phyloP scores from a whole-genome alignment of 2,888 invertebrate species.

The Chelonus formosanus region DNA sequence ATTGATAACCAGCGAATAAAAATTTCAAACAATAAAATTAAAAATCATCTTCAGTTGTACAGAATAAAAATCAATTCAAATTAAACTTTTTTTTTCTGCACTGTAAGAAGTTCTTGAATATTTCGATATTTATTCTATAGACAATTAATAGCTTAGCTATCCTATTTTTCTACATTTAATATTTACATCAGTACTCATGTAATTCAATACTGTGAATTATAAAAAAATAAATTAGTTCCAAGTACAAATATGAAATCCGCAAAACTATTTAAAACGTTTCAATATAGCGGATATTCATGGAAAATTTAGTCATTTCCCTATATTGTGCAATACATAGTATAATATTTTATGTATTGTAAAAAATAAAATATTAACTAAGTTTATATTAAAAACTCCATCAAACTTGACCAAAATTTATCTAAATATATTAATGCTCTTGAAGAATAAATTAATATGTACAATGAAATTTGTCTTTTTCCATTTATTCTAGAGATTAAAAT shows the following conservation, averaged over 20 bases:
- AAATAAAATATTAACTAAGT: background rate
- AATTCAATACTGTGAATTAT: constrained; percentile 25
- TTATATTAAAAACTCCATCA: background rate
- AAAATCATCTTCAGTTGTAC: too few species aligned
- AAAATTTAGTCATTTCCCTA: constrained; percentile 15
- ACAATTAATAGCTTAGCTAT: constrained; percentile 44
- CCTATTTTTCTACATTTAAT: constrained; percentile 61
- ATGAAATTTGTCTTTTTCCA: background rate
- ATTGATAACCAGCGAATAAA: too few species aligned
- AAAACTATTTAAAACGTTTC: too few species aligned
- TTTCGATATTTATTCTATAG: constrained; percentile 12
- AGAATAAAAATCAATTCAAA: background rate
- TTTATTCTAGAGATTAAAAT: background rate
- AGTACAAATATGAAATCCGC: too few species aligned
- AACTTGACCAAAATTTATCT: constrained; percentile 18
- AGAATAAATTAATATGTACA: background rate
- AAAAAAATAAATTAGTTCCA: too few species aligned
- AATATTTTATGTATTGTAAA: constrained; percentile 11
- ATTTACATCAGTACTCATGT: constrained; percentile 40
- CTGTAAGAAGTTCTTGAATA: too few species aligned
- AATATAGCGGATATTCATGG: too few species aligned
- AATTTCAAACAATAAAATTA: too few species aligned
- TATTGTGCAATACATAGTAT: constrained; percentile 38
- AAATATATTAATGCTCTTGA: constrained; percentile 43
- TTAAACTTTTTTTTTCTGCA: background rate